These are phyloP conservation scores for Andricus curvator DNA, from an alignment of 2,888 invertebrate species.

Conservation along the genomic window DNA sequence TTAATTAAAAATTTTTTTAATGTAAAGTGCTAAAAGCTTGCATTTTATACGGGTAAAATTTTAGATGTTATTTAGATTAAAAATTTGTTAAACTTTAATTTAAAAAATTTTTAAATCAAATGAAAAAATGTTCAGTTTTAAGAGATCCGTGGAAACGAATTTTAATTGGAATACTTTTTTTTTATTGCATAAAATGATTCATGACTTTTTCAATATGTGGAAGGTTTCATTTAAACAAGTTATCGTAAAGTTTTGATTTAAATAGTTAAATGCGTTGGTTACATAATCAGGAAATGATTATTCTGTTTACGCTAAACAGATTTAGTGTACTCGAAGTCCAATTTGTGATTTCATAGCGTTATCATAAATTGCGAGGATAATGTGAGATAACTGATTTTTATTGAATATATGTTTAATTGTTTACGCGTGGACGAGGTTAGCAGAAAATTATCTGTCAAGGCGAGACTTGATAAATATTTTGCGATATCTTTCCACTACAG, in stretches of 20 bases:
- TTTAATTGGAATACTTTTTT: background rate
- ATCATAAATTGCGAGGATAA: background rate
- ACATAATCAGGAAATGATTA: conserved; percentile 19
- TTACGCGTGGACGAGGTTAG: background rate
- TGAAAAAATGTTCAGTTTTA: too few species aligned
- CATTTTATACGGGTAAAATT: too few species aligned
- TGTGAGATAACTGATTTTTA: background rate
- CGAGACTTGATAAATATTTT: conserved; percentile 3
- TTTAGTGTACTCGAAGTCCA: conserved; percentile 7
- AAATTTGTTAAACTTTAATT: too few species aligned
- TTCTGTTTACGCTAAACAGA: background rate
- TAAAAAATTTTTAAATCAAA: too few species aligned
- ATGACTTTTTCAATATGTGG: background rate
- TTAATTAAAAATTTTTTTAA: too few species aligned
- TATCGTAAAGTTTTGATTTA: background rate
- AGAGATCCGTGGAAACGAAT: too few species aligned
- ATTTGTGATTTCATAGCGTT: background rate
- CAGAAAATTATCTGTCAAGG: conserved; percentile 9
- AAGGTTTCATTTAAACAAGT: background rate
- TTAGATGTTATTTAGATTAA: too few species aligned
- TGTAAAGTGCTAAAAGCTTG: too few species aligned
- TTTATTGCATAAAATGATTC: background rate
- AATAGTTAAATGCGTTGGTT: background rate
- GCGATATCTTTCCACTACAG: background rate
- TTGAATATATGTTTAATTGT: background rate